Conservation (phyloP, 1,140 invertebrate genomes). For the Oreohelix idahoensis region DNA sequence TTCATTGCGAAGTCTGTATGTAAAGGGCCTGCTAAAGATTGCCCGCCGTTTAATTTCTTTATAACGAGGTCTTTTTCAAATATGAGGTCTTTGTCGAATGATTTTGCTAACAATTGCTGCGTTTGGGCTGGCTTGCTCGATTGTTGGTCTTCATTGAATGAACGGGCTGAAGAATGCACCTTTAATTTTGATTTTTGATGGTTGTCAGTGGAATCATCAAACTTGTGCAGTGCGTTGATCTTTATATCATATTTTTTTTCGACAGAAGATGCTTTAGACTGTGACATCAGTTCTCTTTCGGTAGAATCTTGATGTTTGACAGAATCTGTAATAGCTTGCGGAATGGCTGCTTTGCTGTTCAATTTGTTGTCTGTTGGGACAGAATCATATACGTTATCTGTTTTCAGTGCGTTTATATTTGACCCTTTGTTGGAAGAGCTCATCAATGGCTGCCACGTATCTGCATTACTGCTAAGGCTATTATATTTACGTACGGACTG, state of each 20-base stretch:
- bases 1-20: background rate
- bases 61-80: no score
- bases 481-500: background rate
- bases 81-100: no score
- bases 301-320: background rate
- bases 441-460: background rate
- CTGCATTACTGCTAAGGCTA: background rate
- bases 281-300: background rate
- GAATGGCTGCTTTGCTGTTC: background rate
- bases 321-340: background rate
- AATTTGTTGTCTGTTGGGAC: background rate
- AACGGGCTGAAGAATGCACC: background rate
- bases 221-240: background rate
- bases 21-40: background rate
- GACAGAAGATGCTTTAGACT: background rate
- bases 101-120: background rate
- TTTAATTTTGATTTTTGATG: background rate
- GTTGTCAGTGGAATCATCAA: background rate
- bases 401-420: background rate
- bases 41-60: background rate
- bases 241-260: background rate
- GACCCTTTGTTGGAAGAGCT: background rate
- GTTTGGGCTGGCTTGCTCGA: background rate
- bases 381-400: background rate
- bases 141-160: background rate